Base-by-base conservation (phyloP, 2,888 invertebrate genomes). In the Drosophila falleni region DNA sequence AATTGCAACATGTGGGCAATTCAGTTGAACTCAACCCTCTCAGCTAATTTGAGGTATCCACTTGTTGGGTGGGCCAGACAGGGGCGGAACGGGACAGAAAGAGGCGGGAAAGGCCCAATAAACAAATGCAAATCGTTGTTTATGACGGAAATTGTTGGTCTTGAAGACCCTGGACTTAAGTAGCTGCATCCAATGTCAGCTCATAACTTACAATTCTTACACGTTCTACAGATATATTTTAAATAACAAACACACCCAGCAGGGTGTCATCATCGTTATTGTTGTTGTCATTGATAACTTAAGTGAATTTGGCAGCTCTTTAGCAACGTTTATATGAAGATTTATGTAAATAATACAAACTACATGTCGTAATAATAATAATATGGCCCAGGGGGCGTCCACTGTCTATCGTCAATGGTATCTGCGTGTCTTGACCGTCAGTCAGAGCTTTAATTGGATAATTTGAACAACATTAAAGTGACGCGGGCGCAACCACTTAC, bases 331-430 rank as follows among this genome's bases (percentile, higher is more conserved):
- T 59, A 62, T 76, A 90, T 87, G 76, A 80, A 89, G 90, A 89
- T 90, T 90, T 90, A 90, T 90, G 90, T 89, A 90, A 87, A 89
- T 89, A 61, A 64, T 47, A 50, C 54, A 66, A 64, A 66, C 70
- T 62, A 58, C 54, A 41, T 31, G 29, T 49, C 47, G 69, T 71
- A 78, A 79, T 70, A 73, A 70, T 55, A 80, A 71, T 63, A 67
- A 66, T 66, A 67, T 23, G 51, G 23, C 54, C 16, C 23, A 60
- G 56, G 62, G 62, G 71, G 65, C 67, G 66, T 31, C 41, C 54
- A 33, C 59, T 70, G 60, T 68, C 63, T 63, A 11, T 29, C 13
- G 35, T 31, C 31, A 2, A 8, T 56, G 50, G 47, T 49, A 31
- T 42, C 51, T 50, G 39, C 51, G 19, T 63, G 63, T 59, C 69